These are phyloP conservation scores for Capitella teleta DNA, from an alignment of 1,140 invertebrate species.

Conservation along the genomic window DNA sequence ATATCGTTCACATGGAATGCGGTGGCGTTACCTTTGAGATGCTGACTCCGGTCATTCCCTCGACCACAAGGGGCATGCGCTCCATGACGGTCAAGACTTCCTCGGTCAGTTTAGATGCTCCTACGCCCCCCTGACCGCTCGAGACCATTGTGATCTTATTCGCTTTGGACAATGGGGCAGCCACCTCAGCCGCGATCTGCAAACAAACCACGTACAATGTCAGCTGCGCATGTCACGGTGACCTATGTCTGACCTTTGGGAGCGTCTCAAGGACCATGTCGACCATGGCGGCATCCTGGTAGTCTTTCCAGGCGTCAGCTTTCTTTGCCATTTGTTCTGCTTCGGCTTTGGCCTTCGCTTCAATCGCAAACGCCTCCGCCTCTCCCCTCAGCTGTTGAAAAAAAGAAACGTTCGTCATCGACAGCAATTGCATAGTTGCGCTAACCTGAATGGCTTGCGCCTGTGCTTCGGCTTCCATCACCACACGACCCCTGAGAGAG, in stretches of 20 bases:
- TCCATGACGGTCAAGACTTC: conserved; percentile 87
- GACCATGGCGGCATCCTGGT: conserved; percentile 89
- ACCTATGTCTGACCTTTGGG: conserved; percentile 63
- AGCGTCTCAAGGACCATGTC: conserved; percentile 94
- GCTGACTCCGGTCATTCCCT: conserved; percentile 82
- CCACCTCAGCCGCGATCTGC: conserved; percentile 87
- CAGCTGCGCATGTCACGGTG: neutral
- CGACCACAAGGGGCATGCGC: conserved; percentile 78
- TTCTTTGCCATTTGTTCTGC: conserved; percentile 94
- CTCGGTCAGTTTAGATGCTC: conserved; percentile 81
- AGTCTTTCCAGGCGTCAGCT: conserved; percentile 90
- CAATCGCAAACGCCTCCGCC: conserved; percentile 86
- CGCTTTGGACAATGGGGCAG: conserved; percentile 80
- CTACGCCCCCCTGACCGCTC: conserved; percentile 78
- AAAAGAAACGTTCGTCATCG: neutral
- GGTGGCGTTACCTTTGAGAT: conserved; percentile 50
- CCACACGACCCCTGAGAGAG: conserved; percentile 54
- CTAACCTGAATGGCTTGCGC: conserved; percentile 68
- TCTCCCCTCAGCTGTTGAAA: conserved; percentile 52
- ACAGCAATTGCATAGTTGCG: neutral
- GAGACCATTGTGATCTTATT: conserved; percentile 93
- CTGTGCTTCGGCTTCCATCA: conserved; percentile 86
- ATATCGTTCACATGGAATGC: too few relatives aligned
- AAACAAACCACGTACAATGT: neutral
- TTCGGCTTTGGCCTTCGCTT: conserved; percentile 86